phyloP scores from a whole-genome alignment of 2,797 vertebrate species.

The Anas flavirostris region DNA sequence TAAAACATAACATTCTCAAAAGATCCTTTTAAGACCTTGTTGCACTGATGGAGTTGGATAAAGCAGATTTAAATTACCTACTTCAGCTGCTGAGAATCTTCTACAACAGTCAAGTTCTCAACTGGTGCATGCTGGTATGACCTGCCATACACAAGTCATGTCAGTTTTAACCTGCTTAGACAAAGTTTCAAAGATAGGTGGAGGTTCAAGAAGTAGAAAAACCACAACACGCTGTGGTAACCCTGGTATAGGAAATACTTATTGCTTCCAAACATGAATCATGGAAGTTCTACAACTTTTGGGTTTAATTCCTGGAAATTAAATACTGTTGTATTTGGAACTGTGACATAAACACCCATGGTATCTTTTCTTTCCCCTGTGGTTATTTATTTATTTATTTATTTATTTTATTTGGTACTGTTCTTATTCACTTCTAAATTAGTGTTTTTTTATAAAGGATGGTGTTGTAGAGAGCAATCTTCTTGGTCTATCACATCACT shows the following conservation, averaged over 20 bases:
- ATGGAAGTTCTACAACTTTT: not conserved
- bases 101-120: not conserved
- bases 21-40: not conserved
- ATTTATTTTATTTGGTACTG: not conserved
- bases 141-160: not conserved
- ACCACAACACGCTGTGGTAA: not conserved
- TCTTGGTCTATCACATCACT: not conserved
- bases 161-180: not conserved
- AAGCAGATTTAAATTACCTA: not conserved
- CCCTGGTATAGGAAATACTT: not conserved
- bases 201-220: not conserved
- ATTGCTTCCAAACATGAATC: not conserved
- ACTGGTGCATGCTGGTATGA: not conserved
- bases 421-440: not conserved
- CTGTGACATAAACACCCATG: not conserved
- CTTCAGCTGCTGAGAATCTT: not conserved
- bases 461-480: not conserved
- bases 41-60: not conserved
- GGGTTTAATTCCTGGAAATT: not conserved
- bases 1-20: not conserved
- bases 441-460: not conserved
- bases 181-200: not conserved
- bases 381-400: not conserved
- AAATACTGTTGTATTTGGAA: not conserved
- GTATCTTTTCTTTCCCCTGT: not conserved